Conservation (phyloP, 2,113 vertebrate genomes). For the Vireo altiloquus region DNA sequence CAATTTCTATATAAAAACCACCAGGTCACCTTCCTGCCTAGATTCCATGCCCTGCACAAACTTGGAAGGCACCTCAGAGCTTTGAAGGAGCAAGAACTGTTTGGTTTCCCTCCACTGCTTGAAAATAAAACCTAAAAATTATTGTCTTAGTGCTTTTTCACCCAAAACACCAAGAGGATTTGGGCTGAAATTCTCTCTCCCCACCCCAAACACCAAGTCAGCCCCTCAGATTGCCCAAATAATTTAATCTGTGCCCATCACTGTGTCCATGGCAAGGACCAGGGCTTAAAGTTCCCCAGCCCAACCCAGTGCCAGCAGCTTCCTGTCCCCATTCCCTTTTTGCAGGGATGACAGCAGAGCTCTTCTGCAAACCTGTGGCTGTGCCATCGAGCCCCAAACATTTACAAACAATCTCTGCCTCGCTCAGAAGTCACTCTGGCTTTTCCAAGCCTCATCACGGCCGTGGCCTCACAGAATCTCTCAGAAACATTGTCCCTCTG, state of each 20-base stretch:
- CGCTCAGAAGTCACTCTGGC: background rate
- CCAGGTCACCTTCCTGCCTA: background rate
- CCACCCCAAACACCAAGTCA: background rate
- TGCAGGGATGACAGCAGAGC: accelerated
- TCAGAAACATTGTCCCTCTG: background rate
- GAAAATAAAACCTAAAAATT: too few species aligned
- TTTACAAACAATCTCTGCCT: background rate
- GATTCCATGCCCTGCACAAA: background rate
- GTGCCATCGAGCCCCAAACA: accelerated
- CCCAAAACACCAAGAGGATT: background rate
- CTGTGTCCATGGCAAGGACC: background rate
- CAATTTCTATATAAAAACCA: background rate
- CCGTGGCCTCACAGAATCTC: background rate
- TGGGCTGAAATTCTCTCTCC: background rate
- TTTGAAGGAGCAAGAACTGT: background rate
- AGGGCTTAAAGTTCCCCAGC: background rate
- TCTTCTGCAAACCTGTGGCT: background rate
- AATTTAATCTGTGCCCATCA: too few species aligned
- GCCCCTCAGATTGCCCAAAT: background rate
- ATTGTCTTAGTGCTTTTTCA: background rate
- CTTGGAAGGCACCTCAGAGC: background rate
- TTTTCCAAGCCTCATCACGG: accelerated
- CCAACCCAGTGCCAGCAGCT: background rate
- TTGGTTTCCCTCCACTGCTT: background rate
- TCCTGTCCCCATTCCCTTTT: accelerated